Evolutionary conservation across 2,888 invertebrate genomes (phyloP).

Genomic region (Rotaria socialis): DNA sequence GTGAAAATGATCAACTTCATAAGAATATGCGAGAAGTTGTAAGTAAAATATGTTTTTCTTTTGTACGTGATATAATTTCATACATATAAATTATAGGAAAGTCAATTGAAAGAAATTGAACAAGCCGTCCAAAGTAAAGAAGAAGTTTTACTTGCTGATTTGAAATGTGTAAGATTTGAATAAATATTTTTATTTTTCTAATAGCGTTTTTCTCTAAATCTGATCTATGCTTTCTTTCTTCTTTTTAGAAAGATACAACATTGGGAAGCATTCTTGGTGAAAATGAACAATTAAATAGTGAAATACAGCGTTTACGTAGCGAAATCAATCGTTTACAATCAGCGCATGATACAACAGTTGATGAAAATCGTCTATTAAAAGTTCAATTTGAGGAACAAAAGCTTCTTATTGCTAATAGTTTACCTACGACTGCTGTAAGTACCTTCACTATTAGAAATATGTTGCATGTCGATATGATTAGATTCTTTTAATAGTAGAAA

Average conservation of each 20-base stretch:
- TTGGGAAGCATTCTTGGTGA: not conserved
- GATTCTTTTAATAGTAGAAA: not conserved
- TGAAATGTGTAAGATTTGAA: not conserved
- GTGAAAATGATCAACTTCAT: slow-evolving; percentile 12
- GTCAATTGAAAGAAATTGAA: slow-evolving; percentile 19
- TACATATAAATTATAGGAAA: not conserved
- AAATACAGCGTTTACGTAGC: not conserved
- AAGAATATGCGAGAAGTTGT: not conserved
- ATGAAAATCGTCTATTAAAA: not conserved
- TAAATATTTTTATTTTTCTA: no score
- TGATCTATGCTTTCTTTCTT: not conserved
- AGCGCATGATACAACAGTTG: not conserved
- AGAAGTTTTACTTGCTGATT: not conserved
- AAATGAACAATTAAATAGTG: not conserved
- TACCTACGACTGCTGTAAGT: not conserved
- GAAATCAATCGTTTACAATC: slow-evolving; percentile 9
- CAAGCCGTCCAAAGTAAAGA: slow-evolving; percentile 30
- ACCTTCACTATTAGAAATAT: not conserved
- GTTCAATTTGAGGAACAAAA: not conserved
- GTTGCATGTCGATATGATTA: not conserved
- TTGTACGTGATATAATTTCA: not conserved
- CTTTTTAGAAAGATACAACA: not conserved
- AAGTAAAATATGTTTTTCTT: not conserved
- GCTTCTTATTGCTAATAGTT: not conserved
- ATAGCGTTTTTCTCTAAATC: no score